Evolutionary conservation across 2,888 invertebrate genomes (phyloP), one percentile per base, ranked within the genome.

Genomic region (Ceriagrion tenellum): DNA sequence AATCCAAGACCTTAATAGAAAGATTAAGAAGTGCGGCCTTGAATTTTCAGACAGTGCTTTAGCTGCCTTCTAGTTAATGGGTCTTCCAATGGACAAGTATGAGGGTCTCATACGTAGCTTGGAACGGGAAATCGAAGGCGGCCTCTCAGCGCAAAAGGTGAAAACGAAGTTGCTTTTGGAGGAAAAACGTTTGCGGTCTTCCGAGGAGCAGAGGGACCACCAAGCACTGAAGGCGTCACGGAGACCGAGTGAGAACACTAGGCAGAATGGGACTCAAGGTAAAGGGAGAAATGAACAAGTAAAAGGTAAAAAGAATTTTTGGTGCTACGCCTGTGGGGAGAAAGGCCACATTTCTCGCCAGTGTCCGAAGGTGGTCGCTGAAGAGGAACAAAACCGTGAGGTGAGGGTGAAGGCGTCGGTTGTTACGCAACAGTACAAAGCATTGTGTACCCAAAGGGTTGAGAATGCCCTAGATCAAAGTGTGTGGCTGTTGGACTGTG

Each of bases 401-500:
- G 35, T n/a, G 81, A 81, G 81, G 35, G 81, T 81, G 81, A 81
- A n/a, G 35, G 81, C 81, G 35, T 81, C 81, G 81, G 81, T 81
- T n/a, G 81, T 81, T n/a, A 81, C 35, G 81, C n/a, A 35, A 35
- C 40, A 88, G 88, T 88, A 88, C 23, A 88, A 88, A 6, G 88
- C 88, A 20, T 81, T 81, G 40, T 88, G 40, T 40, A 47, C 40
- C 18, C 40, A 40, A 88, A 88, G n/a, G 69, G 18, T 12, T 69
- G 69, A 88, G 88, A 47, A 40, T 40, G 47, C 16, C 47, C 35
- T 40, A 20, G 40, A 35, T 47, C 40, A 88, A 47, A 88, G 47
- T 47, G 23, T 88, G 13, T 81, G 81, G 81, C 35, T 81, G n/a
- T 81, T 81, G 81, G 81, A 81, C 35, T 81, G 81, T 81, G 88